Percentiles rank a stretch among this genome's conserved stretches.
These are phyloP conservation scores for Parthenolecanium corni DNA, from an alignment of 2,888 invertebrate species.

Conservation along the genomic window DNA sequence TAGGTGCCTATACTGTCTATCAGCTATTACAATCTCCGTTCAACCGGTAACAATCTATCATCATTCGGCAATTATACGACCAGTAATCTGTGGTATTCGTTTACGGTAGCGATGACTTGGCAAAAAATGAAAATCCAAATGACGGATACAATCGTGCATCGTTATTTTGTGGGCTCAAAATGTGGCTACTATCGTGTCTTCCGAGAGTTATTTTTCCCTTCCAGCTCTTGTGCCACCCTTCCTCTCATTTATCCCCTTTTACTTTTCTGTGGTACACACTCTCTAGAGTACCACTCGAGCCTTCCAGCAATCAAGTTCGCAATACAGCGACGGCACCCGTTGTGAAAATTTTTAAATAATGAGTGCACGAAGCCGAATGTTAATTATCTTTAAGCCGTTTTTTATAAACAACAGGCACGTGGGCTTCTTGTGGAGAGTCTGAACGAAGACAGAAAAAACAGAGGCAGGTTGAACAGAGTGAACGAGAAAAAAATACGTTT, in stretches of 20 bases:
- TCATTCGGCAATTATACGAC: conserved; percentile 1
- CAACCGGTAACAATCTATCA: conserved; percentile 13
- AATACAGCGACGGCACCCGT: conserved; percentile 14
- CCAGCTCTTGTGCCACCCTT: neutral
- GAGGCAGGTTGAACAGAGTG: too few species aligned
- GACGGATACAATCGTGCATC: neutral
- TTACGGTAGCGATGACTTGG: conserved; percentile 4
- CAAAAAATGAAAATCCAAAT: conserved; percentile 2
- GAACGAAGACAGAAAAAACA: too few species aligned
- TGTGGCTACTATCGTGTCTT: too few species aligned
- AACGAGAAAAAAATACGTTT: too few species aligned
- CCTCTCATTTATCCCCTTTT: conserved; percentile 1
- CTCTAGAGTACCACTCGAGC: conserved; percentile 22
- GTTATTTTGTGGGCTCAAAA: neutral
- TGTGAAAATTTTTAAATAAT: conserved; percentile 23
- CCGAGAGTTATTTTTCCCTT: neutral
- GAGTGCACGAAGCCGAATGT: conserved; percentile 26
- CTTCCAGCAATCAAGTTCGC: conserved; percentile 25
- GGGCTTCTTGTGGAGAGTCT: neutral
- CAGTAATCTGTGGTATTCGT: conserved; percentile 5
- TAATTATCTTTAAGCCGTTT: conserved; percentile 26
- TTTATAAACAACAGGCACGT: conserved; percentile 27
- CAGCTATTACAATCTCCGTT: too few species aligned
- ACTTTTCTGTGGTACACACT: neutral
- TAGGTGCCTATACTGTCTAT: too few species aligned